Conservation (phyloP, 2,113 vertebrate species). For the Notechis scutatus region DNA sequence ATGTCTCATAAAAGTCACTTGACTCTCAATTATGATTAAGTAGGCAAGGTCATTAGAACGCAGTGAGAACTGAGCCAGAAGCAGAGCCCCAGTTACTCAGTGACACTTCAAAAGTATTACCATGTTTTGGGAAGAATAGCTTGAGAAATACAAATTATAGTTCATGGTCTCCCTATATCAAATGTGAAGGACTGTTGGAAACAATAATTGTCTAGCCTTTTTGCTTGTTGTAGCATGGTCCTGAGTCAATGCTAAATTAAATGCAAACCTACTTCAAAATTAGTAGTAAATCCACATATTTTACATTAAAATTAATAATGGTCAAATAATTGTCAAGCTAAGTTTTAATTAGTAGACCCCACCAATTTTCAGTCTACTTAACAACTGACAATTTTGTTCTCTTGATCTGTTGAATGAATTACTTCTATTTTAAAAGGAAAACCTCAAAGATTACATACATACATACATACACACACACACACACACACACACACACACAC, state of each 20-base stretch:
- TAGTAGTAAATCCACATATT: background rate
- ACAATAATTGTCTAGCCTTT: background rate
- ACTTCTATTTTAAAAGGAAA: background rate
- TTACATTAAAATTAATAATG: slow-evolving; percentile 38
- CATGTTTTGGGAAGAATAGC: background rate
- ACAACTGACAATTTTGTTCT: background rate
- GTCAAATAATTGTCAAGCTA: slow-evolving; percentile 1
- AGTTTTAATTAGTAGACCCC: background rate
- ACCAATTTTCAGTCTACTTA: background rate
- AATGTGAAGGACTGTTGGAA: background rate
- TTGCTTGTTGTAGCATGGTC: background rate
- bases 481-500: too few species aligned
- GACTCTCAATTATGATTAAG: slow-evolving; percentile 69
- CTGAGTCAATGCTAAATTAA: background rate
- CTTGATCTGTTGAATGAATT: background rate
- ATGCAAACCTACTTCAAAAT: background rate
- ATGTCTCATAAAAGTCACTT: slow-evolving; percentile 61
- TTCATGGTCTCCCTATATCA: fast-evolving
- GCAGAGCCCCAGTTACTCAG: slow-evolving; percentile 19
- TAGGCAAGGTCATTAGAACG: slow-evolving; percentile 65
- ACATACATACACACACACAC: too few species aligned
- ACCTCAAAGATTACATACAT: background rate
- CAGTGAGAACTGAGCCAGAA: slow-evolving; percentile 40
- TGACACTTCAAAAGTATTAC: slow-evolving; percentile 7
- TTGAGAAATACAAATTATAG: background rate